phyloP scores from a whole-genome alignment of 2,797 vertebrate species.

The Tarsius wallacei region DNA sequence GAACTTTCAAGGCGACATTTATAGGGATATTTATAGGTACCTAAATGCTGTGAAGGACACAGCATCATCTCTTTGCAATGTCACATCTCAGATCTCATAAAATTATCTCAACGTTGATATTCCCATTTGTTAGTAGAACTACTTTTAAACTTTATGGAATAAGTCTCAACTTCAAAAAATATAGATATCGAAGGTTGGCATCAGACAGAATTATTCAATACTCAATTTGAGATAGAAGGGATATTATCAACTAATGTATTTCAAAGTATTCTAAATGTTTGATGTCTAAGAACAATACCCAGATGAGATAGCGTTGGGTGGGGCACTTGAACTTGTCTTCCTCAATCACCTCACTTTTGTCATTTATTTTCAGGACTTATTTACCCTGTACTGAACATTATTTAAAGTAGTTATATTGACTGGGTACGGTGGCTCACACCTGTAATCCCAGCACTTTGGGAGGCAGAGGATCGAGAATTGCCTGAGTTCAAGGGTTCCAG shows the following conservation, averaged over 20 bases:
- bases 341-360: background rate
- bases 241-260: background rate
- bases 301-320: rapidly evolving
- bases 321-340: rapidly evolving
- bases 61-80: background rate
- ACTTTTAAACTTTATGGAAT: background rate
- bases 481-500: too few species aligned
- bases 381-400: rapidly evolving
- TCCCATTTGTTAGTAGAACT: background rate
- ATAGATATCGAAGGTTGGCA: background rate
- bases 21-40: slow-evolving; percentile 31
- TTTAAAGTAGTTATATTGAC: background rate
- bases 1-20: background rate
- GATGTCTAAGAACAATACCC: background rate
- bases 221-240: background rate
- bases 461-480: too few species aligned
- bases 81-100: background rate
- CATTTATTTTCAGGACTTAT: background rate
- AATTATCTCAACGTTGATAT: background rate
- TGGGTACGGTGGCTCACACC: too few species aligned
- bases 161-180: slow-evolving; percentile 9
- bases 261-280: background rate
- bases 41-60: background rate
- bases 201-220: background rate
- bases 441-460: too few species aligned